A percentile compares a stretch with the other conserved stretches of the same genome.
Conservation (phyloP, 35 echinoderm and acorn worm genomes). For the Chiridota heheva region DNA sequence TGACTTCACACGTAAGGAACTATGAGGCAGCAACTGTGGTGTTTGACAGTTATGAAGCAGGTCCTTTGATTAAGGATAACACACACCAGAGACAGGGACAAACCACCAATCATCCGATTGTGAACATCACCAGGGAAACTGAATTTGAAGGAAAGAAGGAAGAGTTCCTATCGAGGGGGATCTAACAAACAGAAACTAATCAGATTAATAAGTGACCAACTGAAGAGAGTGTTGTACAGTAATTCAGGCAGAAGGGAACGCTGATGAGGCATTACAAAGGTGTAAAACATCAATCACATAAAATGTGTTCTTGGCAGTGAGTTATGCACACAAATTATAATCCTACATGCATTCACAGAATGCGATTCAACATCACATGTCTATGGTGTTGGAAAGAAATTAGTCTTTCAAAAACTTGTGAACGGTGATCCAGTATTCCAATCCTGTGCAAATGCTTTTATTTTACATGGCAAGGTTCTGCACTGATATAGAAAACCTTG, state of each 20-base stretch:
- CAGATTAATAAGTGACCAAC: too few species aligned
- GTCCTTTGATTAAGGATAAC: constrained; percentile 52
- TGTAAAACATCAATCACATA: not conserved
- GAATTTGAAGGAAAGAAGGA: constrained; percentile 39
- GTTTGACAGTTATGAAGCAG: constrained; percentile 23
- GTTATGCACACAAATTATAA: constrained; percentile 36
- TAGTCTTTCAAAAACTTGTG: constrained; percentile 40
- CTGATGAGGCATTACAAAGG: constrained; percentile 26
- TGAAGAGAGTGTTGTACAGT: too few species aligned
- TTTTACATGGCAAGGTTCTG: not conserved
- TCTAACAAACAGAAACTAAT: constrained; percentile 54
- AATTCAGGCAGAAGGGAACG: too few species aligned
- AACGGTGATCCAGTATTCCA: constrained; percentile 6
- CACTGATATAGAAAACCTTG: constrained; percentile 6
- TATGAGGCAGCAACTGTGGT: constrained; percentile 40
- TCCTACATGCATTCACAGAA: constrained; percentile 57
- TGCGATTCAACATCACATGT: constrained; percentile 60
- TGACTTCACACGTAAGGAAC: constrained; percentile 1
- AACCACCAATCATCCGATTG: constrained; percentile 31
- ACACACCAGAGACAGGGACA: constrained; percentile 40
- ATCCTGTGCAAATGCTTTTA: constrained; percentile 27
- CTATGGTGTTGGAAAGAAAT: constrained; percentile 62
- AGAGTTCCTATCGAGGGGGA: constrained; percentile 45
- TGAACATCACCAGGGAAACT: constrained; percentile 10
- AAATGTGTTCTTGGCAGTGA: too few species aligned